Percentiles rank a stretch among this genome's conserved stretches.
These are phyloP conservation scores for Cotesia glomerata DNA, from an alignment of 1,140 invertebrate genomes.

Conservation along the genomic window DNA sequence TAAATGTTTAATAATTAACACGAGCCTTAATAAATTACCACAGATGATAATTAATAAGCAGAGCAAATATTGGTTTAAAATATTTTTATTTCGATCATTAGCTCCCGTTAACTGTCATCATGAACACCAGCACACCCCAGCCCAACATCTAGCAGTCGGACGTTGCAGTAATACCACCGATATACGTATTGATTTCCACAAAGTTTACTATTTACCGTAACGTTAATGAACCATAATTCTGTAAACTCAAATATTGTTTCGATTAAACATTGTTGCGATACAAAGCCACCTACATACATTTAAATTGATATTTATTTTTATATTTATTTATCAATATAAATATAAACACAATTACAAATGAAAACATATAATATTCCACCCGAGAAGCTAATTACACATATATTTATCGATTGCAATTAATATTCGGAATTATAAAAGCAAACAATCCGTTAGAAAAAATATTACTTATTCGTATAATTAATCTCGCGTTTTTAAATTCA, in stretches of 20 bases:
- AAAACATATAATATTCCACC: too few relatives aligned
- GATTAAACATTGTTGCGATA: slow-evolving; percentile 42
- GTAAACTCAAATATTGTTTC: slow-evolving; percentile 52
- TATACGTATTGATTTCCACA: slow-evolving; percentile 20
- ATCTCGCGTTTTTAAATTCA: too few relatives aligned
- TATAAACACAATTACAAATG: background rate
- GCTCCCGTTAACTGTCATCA: background rate
- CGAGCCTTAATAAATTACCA: slow-evolving; percentile 16
- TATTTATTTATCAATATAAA: background rate
- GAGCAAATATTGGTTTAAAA: slow-evolving; percentile 11
- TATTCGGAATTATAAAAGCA: too few relatives aligned
- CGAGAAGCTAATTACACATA: too few relatives aligned
- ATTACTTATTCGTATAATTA: too few relatives aligned
- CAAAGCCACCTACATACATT: slow-evolving; percentile 31
- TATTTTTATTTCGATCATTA: slow-evolving; percentile 18
- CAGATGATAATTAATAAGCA: slow-evolving; percentile 17
- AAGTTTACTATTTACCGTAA: slow-evolving; percentile 37
- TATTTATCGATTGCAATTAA: too few relatives aligned
- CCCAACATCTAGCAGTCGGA: slow-evolving; percentile 29
- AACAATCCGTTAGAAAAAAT: too few relatives aligned
- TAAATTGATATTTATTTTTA: background rate
- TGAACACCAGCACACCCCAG: slow-evolving; percentile 6
- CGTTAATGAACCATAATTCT: slow-evolving; percentile 53
- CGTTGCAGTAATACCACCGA: background rate
- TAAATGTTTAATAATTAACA: background rate